Evolutionary conservation across 2,113 vertebrate genomes (phyloP).

Genomic region (Peromyscus maniculatus): DNA sequence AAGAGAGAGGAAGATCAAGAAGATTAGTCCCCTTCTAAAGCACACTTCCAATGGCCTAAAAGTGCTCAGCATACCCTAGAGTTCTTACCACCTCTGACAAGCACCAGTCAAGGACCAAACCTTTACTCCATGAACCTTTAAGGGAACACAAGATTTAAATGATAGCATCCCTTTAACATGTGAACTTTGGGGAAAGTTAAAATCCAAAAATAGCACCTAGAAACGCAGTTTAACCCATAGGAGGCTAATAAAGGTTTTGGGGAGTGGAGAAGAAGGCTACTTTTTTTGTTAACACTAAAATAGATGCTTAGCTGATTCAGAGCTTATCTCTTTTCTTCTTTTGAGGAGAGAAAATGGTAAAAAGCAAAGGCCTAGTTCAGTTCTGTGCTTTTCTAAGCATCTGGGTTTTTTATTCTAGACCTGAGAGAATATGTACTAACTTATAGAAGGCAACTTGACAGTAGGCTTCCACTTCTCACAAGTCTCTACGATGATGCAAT

Average conservation of each 20-base stretch:
- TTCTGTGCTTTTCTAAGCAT: conserved; percentile 22
- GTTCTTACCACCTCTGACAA: background rate
- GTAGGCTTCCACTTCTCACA: background rate
- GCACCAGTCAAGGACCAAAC: background rate
- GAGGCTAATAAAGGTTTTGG: conserved; percentile 1
- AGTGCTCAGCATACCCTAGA: background rate
- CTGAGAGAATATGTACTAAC: conserved; percentile 21
- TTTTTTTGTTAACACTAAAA: conserved; percentile 47
- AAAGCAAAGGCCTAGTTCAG: conserved; percentile 25
- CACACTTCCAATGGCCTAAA: background rate
- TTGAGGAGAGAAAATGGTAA: conserved; percentile 4
- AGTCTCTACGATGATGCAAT: conserved; percentile 51
- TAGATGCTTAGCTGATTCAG: conserved; percentile 36
- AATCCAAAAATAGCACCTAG: background rate
- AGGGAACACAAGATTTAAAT: background rate
- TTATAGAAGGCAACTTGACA: background rate
- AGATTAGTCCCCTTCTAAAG: background rate
- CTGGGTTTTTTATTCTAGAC: conserved; percentile 39
- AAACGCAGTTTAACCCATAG: conserved; percentile 23
- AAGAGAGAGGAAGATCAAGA: background rate
- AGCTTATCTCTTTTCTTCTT: conserved; percentile 4
- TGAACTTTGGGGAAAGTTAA: background rate
- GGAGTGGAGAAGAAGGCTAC: background rate
- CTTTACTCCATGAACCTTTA: background rate
- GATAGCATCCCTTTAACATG: background rate